Evolutionary conservation across 2,113 vertebrate species (phyloP).

Genomic region (Pleuronectes platessa): DNA sequence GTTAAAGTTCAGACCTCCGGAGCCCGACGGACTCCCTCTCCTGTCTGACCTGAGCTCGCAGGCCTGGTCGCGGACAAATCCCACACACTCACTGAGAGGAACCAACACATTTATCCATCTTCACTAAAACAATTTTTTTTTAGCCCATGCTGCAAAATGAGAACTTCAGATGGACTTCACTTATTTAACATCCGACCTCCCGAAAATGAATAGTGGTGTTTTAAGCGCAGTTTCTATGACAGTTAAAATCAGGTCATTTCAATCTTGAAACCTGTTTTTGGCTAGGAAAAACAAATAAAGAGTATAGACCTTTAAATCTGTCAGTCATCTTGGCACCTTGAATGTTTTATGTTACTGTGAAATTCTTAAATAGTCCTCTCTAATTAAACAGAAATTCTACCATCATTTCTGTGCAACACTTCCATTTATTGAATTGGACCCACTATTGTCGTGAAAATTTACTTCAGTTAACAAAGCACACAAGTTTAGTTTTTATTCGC

Average conservation of each 20-base stretch:
- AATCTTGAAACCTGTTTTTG: not conserved
- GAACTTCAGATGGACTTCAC: not conserved
- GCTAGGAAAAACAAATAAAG: not conserved
- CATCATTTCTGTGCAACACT: not conserved
- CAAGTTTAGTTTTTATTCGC: not conserved
- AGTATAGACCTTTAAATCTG: not conserved
- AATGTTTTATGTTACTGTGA: too few relatives aligned
- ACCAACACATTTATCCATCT: not conserved
- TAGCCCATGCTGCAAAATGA: not conserved
- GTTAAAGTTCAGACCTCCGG: not conserved
- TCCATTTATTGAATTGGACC: not conserved
- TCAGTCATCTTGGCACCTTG: too few relatives aligned
- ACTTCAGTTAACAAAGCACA: not conserved
- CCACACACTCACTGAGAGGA: not conserved
- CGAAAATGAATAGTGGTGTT: not conserved
- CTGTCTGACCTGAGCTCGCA: not conserved
- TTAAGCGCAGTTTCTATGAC: not conserved
- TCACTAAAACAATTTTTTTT: not conserved
- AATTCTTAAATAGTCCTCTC: not conserved
- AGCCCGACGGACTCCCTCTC: slow-evolving; percentile 15
- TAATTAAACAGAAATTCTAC: not conserved
- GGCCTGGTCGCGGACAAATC: not conserved
- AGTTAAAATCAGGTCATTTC: not conserved
- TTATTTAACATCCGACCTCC: not conserved
- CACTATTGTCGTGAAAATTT: not conserved